Percentiles rank a stretch among this genome's conserved stretches.
Conservation (phyloP, 2,113 vertebrate genomes). For the Burhinus bistriatus region DNA sequence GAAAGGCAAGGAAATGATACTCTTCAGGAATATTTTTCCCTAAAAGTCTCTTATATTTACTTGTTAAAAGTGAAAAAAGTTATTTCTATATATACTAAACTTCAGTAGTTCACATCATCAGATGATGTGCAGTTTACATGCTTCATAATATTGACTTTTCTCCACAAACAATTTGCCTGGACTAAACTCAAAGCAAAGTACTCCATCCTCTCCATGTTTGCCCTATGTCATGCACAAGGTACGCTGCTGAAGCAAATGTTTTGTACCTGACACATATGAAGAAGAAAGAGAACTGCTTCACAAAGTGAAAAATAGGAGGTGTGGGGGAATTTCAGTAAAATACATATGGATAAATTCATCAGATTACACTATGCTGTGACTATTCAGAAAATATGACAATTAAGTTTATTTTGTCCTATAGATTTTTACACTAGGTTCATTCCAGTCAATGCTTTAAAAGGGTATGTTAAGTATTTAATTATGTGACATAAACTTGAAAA, state of each 20-base stretch:
- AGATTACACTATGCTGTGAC: background rate
- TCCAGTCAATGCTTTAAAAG: background rate
- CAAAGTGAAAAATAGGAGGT: background rate
- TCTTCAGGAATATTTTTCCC: background rate
- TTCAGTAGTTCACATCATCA: background rate
- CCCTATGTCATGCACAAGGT: background rate
- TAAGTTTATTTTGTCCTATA: background rate
- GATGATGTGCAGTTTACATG: background rate
- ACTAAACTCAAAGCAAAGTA: background rate
- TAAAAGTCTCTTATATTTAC: background rate
- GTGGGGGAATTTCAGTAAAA: background rate
- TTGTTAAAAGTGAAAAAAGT: background rate
- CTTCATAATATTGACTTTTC: background rate
- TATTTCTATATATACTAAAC: background rate
- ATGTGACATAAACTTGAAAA: background rate
- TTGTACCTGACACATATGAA: fast-evolving
- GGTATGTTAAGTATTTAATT: background rate
- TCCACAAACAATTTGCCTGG: background rate
- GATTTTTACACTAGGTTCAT: background rate
- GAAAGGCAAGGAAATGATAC: background rate
- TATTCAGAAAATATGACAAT: background rate
- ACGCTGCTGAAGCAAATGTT: background rate
- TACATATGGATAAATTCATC: background rate
- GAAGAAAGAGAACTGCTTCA: background rate
- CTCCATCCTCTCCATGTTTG: background rate